phyloP scores from a whole-genome alignment of 2,888 invertebrate genomes.

The Napeogenes inachia region DNA sequence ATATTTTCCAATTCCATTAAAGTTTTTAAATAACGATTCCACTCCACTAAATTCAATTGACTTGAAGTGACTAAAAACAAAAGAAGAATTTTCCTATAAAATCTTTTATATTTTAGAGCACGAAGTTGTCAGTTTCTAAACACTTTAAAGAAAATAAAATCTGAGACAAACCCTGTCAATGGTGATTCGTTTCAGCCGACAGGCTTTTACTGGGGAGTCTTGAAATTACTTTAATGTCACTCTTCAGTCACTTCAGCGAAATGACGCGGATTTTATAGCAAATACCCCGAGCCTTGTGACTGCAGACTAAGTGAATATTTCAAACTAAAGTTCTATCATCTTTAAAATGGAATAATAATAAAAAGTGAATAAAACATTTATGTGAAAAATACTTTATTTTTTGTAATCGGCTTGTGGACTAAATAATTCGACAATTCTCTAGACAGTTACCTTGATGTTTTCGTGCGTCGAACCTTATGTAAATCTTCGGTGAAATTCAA shows the following conservation, averaged over 20 bases:
- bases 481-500: conserved; percentile 13
- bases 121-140: conserved; percentile 3
- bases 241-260: conserved; percentile 18
- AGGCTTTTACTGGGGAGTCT: conserved; percentile 27
- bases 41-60: not conserved
- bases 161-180: conserved; percentile 20
- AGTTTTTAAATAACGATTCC: too few species aligned
- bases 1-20: too few species aligned
- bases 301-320: conserved; percentile 3
- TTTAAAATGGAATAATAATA: not conserved
- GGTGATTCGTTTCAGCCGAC: conserved; percentile 13
- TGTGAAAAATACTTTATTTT: too few species aligned
- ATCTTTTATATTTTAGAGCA: conserved; percentile 1
- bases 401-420: too few species aligned
- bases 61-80: not conserved
- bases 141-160: conserved; percentile 12
- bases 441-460: not conserved
- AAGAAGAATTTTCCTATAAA: conserved; percentile 1
- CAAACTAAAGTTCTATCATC: not conserved
- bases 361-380: not conserved
- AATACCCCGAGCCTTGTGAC: not conserved
- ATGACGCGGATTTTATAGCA: conserved; percentile 19
- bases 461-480: conserved; percentile 16
- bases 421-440: too few species aligned
- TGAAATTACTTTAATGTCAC: conserved; percentile 27